Evolutionary conservation across 2,888 invertebrate species (phyloP).

Genomic region (Apantesis nais): DNA sequence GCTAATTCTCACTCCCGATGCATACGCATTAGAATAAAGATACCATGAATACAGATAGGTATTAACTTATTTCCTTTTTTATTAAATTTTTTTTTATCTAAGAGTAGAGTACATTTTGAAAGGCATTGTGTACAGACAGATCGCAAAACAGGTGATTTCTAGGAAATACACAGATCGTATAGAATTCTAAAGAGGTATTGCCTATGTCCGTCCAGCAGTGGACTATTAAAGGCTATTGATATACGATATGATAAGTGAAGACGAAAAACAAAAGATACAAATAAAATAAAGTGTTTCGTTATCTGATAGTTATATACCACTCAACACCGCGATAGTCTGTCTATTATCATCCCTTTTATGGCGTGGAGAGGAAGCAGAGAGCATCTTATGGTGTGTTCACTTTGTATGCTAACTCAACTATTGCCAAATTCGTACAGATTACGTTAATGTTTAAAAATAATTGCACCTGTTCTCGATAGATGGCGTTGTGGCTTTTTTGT

Average conservation of each 20-base stretch:
- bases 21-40: slow-evolving; percentile 58
- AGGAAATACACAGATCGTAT: not conserved
- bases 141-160: not conserved
- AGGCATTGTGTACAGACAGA: not conserved
- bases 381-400: too few species aligned
- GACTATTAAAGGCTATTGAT: too few species aligned
- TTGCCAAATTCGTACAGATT: too few species aligned
- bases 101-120: not conserved
- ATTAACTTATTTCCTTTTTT: slow-evolving; percentile 19
- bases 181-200: not conserved
- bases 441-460: too few species aligned
- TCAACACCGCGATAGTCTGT: not conserved
- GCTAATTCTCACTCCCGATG: slow-evolving; percentile 76
- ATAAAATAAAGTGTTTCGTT: not conserved
- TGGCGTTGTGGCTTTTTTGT: too few species aligned
- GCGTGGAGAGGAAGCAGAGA: too few species aligned
- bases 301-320: not conserved
- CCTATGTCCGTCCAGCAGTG: too few species aligned
- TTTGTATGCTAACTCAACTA: too few species aligned
- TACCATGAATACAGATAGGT: slow-evolving; percentile 57
- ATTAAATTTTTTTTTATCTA: not conserved
- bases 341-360: too few species aligned
- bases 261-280: not conserved
- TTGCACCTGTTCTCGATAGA: too few species aligned
- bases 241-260: too few species aligned